Evolutionary conservation across 2,113 vertebrate species (phyloP), one percentile per base, ranked within the genome.

Genomic region (Urocolius indicus): DNA sequence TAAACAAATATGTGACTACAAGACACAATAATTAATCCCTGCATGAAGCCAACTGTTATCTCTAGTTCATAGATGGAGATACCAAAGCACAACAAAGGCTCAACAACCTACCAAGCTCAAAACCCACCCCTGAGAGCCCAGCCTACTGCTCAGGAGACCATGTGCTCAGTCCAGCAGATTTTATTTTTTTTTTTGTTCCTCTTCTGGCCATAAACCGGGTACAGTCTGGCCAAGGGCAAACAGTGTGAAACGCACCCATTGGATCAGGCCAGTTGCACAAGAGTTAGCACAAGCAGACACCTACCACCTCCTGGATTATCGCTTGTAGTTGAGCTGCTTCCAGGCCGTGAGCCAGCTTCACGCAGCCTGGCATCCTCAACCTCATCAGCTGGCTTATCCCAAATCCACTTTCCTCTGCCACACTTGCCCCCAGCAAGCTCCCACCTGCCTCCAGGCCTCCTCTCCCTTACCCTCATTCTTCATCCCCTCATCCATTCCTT

Each of bases 1-100:
- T 90, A 96, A 96, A 97, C 93, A 96, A 93, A 93, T 71, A 91
- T 9, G 0, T 85, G 78, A 91, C 95, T 97, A 90, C 67, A 67
- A 90, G 81, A 95, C 2, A 1, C 0, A 23, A 86, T 95, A 95
- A 96, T 91, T 77, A 94, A 91, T 90, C 91, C 78, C 81, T 89
- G 72, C 79, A 52, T 29, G 78, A 87, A 89, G 68, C 91, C 93
- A 90, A 74, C 62, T 89, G 78, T 94, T 96, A 93, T 80, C 95
- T 90, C 51, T 5, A 84, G 79, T 63, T 86, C 73, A 1, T 88
- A 94, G 91, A 77, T 32, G 38, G 82, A 89, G 93, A 96, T 80
- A 91, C 51, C 55, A 74, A 84, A 88, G 82, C 92, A 84, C 79
- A 91, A 91, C 66, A 94, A 87, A 84, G 62, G 78, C 54, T 84